Evolutionary conservation across 2,888 invertebrate species (phyloP), one percentile per base, ranked within the genome.

Genomic region (Coecobrya sp.): DNA sequence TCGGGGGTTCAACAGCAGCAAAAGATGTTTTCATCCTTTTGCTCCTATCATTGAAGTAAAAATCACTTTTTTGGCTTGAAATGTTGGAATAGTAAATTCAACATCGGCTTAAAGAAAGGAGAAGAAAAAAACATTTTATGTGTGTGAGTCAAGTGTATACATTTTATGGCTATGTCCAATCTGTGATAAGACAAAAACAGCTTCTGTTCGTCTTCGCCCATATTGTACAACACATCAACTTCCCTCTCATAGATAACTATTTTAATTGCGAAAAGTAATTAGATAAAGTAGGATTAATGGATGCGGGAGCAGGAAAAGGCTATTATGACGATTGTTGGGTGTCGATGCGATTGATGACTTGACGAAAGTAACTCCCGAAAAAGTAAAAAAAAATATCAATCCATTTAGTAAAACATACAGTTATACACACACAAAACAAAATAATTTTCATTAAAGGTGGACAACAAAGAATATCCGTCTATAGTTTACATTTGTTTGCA

Each of bases 191-290:
- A 81, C 55, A 36, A 11, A n/a, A 62, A 36, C 19, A 82, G 82
- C 82, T 82, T 59, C 82, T 82, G 82, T 59, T 52, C 52, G 25
- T 79, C 62, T 81, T 55, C 8, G 1, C 13, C 55, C 55, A 49
- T 42, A 13, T 22, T 27, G 42, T 79, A 52, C 76, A 45, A 3
- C 49, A 49, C 62, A 82, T 82, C 59, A 42, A 10, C 13, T 22
- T 27, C 30, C 7, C 81, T 42, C 62, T 59, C 55, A 7, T 52
- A 82, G 82, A 82, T 82, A 82, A 42, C 59, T 62, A 62, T 82
- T 82, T 82, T 88, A 88, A 88, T 88, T 88, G 49, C 81, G 45
- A 81, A 68, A 87, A 87, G 76, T 87, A 87, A 87, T 87, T 87
- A 87, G 73, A 87, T 70, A 70, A 86, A 86, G 55, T 76, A 42